Evolutionary conservation across 2,888 invertebrate genomes (phyloP), one percentile per base, ranked within the genome.

Genomic region (Drosophila tanythrix): DNA sequence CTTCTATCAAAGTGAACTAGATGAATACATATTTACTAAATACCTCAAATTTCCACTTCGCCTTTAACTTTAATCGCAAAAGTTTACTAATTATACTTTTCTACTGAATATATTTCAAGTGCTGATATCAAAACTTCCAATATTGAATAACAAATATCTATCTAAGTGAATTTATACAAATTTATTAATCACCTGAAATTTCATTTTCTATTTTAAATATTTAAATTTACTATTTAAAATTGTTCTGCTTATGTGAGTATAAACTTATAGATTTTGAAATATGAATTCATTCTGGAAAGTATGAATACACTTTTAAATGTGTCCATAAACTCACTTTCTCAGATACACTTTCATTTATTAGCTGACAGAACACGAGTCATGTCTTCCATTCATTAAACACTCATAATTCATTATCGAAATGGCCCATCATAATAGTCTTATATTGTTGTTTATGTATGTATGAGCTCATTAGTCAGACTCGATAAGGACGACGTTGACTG

Each of bases 361-460:
- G 18, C 40, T 7, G 2, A 18, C 29, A n/a, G 27, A 29, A 15
- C 15, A 11, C 40, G 27, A 52, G 33, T 38, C 67, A 56, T 66
- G 58, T 48, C 40, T 15, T 35, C 31, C 35, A 59, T 59, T 63
- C 56, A 57, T 66, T 66, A 63, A 66, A 51, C 65, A 64, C 59
- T 53, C 63, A 38, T 80, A 75, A 58, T 63, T 77, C 52, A 66
- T 66, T 60, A 53, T 40, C 35, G 33, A 35, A 36, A 55, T 52
- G 48, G 70, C 61, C 48, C 63, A 58, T 80, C 63, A 64, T 71
- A 76, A 78, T 50, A 48, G 51, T 60, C 51, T 36, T 51, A 46
- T 48, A 18, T 55, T 36, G 58, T 64, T 61, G 55, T 33, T 48
- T 57, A 35, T 53, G 65, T 58, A 31, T 57, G 69, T 33, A 69